Evolutionary conservation across 2,113 vertebrate species (phyloP), one percentile per base, ranked within the genome.

Genomic region (Oreochromis tanganicae): DNA sequence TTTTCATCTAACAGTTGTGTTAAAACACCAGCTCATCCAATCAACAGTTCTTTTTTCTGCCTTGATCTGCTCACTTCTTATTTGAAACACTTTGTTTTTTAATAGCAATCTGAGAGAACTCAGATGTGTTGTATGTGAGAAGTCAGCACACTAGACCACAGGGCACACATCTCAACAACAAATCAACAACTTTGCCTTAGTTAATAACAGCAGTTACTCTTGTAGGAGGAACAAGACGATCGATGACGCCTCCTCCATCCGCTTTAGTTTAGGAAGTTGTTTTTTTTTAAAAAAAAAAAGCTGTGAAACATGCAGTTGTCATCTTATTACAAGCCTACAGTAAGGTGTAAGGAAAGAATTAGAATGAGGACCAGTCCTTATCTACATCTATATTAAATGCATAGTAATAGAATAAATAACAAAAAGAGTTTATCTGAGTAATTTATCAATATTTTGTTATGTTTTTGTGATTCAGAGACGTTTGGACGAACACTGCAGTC

Each of bases 341-440:
- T 56, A 56, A 56, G 54, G 54, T 13, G 54, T 13, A 7, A 56
- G 55, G 55, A 56, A 56, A 56, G 6, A 27, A 56, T 56, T 56
- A 4, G 55, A 56, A 56, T 27, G 0, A 27, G 55, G 4, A 56
- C 55, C 0, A 56, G 55, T 56, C 11, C 27, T 56, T 56, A 56
- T 56, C 11, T 27, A 13, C 55, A 56, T 56, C 21, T 13, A 56
- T 56, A 56, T 56, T 56, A 56, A 56, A 56, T 56, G 2, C 21
- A 56, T 56, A 56, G 55, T 4, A 56, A 7, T 13, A 4, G 6
- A 56, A 56, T 56, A 56, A 7, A 56, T 56, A 56, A 56, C 11
- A 56, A 56, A 13, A 27, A 56, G 21, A 27, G 21, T 56, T 56
- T 27, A 14, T 27, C 1, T 0, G 55, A 7, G 21, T 56, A 56